Conservation (phyloP, 2,797 vertebrate species). For the Cyclopterus lumpus region DNA sequence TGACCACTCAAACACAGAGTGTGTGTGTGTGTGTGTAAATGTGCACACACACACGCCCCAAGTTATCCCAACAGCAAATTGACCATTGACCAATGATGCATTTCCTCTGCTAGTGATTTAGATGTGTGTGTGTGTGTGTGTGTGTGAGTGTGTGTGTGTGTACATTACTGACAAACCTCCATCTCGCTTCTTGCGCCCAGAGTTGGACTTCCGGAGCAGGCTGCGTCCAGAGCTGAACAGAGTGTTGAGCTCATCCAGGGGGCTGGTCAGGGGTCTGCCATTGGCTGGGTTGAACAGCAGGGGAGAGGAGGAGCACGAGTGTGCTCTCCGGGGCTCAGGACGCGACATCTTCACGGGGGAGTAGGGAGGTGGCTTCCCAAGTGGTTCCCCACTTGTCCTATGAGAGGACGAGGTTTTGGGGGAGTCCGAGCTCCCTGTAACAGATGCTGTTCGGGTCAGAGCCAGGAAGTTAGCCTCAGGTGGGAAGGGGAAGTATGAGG, state of each 20-base stretch:
- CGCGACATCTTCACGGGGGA: slow-evolving; percentile 89
- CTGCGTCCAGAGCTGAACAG: slow-evolving; percentile 94
- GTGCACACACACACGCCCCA: neutral
- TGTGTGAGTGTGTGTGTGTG: neutral
- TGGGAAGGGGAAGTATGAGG: slow-evolving; percentile 90
- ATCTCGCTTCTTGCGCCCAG: slow-evolving; percentile 92
- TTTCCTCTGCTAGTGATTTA: neutral
- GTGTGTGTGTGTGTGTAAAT: slow-evolving; percentile 22
- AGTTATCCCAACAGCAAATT: neutral
- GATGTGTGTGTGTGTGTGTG: neutral
- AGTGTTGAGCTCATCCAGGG: slow-evolving; percentile 94
- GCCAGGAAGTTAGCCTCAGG: slow-evolving; percentile 84
- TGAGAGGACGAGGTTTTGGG: slow-evolving; percentile 79
- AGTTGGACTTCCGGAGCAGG: slow-evolving; percentile 91
- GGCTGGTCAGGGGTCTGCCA: slow-evolving; percentile 90
- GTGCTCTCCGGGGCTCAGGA: slow-evolving; percentile 86
- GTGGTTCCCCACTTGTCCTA: slow-evolving; percentile 71
- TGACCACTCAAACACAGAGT: slow-evolving; percentile 15
- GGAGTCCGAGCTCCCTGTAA: slow-evolving; percentile 80
- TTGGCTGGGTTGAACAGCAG: slow-evolving; percentile 90
- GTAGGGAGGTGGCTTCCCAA: slow-evolving; percentile 84
- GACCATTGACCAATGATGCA: slow-evolving; percentile 12
- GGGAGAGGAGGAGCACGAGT: slow-evolving; percentile 87
- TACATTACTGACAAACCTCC: slow-evolving; percentile 77
- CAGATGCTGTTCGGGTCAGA: slow-evolving; percentile 78